Base-by-base conservation (phyloP, 2,113 vertebrate genomes). In the Heterotis niloticus region DNA sequence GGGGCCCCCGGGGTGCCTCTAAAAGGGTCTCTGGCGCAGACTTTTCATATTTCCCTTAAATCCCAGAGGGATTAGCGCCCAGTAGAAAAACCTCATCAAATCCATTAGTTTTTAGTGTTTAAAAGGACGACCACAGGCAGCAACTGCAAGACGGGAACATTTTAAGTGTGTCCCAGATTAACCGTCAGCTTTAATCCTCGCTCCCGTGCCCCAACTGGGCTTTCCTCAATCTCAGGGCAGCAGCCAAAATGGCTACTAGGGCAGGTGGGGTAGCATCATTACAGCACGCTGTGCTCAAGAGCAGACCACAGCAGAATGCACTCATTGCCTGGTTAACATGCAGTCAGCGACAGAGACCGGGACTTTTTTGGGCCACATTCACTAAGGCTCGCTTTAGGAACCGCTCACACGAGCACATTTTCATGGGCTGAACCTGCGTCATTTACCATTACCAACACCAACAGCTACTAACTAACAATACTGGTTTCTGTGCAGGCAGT, bases 91-190 rank as follows among this genome's bases (percentile, higher is more conserved):
- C 80, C 86, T 88, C 84, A 88, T 85, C 64, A 78, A 89, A 90
- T 90, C 85, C 89, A 91, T 91, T 90, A 56, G 89, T 86, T 89
- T 90, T 86, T 84, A 81, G 89, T 84, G 89, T 91, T 90, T 87
- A 90, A 91, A 88, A 84, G 87, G 89, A 71, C 24, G 23, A 70
- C 64, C 56, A 26, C 16, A 28, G 72, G 68, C 68, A 70, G 82
- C 29, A 82, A 83, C 84, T 83, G 83, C 79, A 79, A 78, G 79
- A 83, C 72, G 79, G 83, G 85, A 88, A 78, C 83, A 87, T 83
- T 82, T 85, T 83, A 86, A 85, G 87, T 81, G 85, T 88, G 90
- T 86, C 88, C 87, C 86, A 92, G 91, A 92, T 93, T 92, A 91
- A 91, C 88, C 81, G 88, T 67, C 67, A 59, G 68, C 87, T 89